These are phyloP conservation scores for Apteryx mantelli DNA, from an alignment of 2,113 vertebrate species.

Conservation along the genomic window DNA sequence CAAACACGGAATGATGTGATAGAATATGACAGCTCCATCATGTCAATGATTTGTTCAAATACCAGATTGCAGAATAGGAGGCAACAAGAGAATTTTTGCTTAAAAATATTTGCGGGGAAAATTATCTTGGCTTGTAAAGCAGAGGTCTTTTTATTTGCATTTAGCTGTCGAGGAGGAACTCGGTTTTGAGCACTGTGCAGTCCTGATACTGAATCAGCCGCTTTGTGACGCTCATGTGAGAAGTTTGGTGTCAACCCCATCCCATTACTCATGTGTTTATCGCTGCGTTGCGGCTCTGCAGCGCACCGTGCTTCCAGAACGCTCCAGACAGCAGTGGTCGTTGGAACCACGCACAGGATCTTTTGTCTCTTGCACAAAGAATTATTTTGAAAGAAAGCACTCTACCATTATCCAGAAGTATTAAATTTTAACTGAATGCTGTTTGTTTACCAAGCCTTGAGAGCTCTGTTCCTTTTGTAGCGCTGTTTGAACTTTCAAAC, in stretches of 20 bases:
- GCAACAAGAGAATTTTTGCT: not conserved
- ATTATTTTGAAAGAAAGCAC: not conserved
- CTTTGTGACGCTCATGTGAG: not conserved
- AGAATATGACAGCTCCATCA: not conserved
- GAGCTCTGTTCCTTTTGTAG: not conserved
- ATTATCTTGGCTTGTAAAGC: not conserved
- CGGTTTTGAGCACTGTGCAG: not conserved
- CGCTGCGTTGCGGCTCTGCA: not conserved
- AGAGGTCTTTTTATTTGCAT: not conserved
- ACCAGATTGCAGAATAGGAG: not conserved
- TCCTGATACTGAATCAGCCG: accelerated
- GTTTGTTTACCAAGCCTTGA: not conserved
- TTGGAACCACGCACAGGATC: not conserved
- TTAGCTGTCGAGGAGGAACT: not conserved
- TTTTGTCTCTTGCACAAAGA: not conserved
- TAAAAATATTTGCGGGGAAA: not conserved
- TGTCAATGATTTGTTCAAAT: not conserved
- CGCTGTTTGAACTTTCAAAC: not conserved
- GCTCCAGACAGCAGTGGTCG: not conserved
- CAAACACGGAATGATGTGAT: not conserved
- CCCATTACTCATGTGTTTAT: not conserved
- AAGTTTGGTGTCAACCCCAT: accelerated
- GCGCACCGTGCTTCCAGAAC: not conserved
- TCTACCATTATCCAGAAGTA: not conserved
- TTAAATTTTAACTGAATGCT: not conserved